Conservation (phyloP, 2,797 vertebrate species). For the Emydoidea blandingii region DNA sequence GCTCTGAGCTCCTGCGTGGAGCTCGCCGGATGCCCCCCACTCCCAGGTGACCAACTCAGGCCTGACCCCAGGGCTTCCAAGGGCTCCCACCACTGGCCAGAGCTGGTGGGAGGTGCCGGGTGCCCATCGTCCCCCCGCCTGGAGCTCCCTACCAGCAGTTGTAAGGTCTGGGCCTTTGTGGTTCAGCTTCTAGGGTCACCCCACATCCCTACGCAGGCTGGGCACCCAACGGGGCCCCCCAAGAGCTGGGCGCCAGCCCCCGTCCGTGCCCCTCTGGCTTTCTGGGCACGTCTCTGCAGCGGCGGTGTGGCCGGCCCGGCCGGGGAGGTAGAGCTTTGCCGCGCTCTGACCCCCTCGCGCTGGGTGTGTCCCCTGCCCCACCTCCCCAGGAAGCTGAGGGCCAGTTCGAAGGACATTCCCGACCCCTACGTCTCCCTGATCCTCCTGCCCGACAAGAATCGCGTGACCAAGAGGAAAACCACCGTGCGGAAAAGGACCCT, state of each 20-base stretch:
- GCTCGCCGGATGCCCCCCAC: no score
- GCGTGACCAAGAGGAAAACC: slow-evolving; percentile 91
- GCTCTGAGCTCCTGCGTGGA: no score
- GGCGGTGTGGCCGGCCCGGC: slow-evolving; percentile 27
- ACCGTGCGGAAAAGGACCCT: slow-evolving; percentile 88
- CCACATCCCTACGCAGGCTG: background rate
- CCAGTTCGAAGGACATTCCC: slow-evolving; percentile 87
- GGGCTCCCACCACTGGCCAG: no score
- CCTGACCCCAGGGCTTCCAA: no score
- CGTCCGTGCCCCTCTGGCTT: background rate
- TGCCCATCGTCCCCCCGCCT: background rate
- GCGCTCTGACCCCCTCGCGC: fast-evolving
- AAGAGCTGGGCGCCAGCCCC: no score
- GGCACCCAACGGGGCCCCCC: background rate
- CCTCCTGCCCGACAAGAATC: slow-evolving; percentile 92
- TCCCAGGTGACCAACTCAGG: no score
- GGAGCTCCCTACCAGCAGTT: background rate
- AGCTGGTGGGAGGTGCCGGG: no score
- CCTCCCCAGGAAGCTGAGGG: slow-evolving; percentile 81
- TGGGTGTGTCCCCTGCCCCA: fast-evolving
- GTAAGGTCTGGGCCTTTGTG: background rate
- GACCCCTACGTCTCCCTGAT: slow-evolving; percentile 91
- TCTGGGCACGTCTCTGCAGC: background rate
- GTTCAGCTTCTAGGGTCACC: no score
- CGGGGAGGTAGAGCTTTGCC: background rate